A percentile compares a stretch with the other conserved stretches of the same genome.
phyloP scores from a whole-genome alignment of 2,113 vertebrate genomes.

The Microtus richardsoni region DNA sequence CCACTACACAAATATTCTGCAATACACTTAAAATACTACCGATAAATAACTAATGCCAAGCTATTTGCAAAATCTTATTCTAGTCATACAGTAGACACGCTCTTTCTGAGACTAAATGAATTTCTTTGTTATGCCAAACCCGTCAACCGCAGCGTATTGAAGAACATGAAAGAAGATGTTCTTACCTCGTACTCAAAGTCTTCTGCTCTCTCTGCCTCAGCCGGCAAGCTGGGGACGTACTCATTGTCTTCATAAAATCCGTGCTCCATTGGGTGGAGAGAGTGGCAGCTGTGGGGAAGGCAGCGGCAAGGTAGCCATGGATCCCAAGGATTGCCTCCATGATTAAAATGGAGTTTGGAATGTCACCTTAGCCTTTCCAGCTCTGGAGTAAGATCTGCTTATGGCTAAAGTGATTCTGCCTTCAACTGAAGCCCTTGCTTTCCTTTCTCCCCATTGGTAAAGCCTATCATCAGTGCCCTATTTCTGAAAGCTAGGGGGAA shows the following conservation, averaged over 20 bases:
- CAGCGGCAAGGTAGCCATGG: conserved; percentile 73
- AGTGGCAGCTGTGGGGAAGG: conserved; percentile 93
- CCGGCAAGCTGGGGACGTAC: conserved; percentile 93
- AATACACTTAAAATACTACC: background rate
- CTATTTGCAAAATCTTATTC: background rate
- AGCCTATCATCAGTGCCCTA: background rate
- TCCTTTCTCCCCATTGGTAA: conserved; percentile 58
- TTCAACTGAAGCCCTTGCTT: conserved; percentile 31
- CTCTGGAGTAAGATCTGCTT: conserved; percentile 30
- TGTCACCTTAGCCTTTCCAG: conserved; percentile 63
- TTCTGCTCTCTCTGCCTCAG: conserved; percentile 93
- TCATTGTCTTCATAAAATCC: conserved; percentile 95
- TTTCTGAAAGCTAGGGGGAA: conserved; percentile 13
- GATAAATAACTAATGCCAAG: conserved; percentile 34
- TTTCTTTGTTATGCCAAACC: conserved; percentile 61
- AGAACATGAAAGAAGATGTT: conserved; percentile 55
- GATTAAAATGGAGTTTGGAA: conserved; percentile 69
- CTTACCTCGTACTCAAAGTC: conserved; percentile 98
- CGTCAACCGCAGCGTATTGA: conserved; percentile 40
- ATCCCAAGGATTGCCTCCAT: conserved; percentile 81
- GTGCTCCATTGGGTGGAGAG: conserved; percentile 95
- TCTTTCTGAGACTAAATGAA: conserved; percentile 39
- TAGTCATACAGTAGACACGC: background rate
- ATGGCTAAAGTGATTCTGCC: conserved; percentile 17
- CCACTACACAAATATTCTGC: conserved; percentile 26